Conservation (phyloP, 2,888 invertebrate genomes). For the Aporophyla nigra region DNA sequence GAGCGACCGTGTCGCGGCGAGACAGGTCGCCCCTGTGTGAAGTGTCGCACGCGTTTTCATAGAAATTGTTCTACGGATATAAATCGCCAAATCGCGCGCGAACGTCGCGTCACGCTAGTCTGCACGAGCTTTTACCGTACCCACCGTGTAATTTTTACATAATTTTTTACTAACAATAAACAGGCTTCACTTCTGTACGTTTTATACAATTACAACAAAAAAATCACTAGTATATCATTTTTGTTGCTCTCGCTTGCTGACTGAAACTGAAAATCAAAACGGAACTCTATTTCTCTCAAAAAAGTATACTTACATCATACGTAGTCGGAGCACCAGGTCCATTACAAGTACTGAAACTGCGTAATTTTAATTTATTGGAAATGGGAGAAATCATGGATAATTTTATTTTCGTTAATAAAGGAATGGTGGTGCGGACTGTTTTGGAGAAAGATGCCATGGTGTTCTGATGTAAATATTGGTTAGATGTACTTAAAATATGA, state of each 20-base stretch:
- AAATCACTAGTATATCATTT: background rate
- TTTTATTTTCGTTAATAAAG: background rate
- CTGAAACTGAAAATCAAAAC: too few relatives aligned
- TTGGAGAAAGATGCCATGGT: slow-evolving; percentile 33
- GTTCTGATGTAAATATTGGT: background rate
- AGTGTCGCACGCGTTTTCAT: too few relatives aligned
- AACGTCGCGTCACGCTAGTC: too few relatives aligned
- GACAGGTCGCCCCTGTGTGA: too few relatives aligned
- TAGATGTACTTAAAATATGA: background rate
- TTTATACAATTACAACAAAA: background rate
- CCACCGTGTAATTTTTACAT: background rate
- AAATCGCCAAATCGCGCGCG: too few relatives aligned
- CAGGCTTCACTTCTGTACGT: background rate
- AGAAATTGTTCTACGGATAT: too few relatives aligned
- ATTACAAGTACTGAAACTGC: background rate
- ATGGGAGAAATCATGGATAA: background rate
- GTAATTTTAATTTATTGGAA: background rate
- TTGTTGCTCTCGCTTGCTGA: background rate
- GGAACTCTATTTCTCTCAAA: background rate
- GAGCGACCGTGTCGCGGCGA: too few relatives aligned
- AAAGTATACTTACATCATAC: slow-evolving; percentile 70
- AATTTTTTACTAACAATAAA: background rate
- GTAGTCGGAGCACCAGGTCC: slow-evolving; percentile 59
- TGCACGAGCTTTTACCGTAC: too few relatives aligned
- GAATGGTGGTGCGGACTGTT: background rate